Evolutionary conservation across 2,113 vertebrate species (phyloP), one percentile per base, ranked within the genome.

Genomic region (Tragelaphus scriptus): DNA sequence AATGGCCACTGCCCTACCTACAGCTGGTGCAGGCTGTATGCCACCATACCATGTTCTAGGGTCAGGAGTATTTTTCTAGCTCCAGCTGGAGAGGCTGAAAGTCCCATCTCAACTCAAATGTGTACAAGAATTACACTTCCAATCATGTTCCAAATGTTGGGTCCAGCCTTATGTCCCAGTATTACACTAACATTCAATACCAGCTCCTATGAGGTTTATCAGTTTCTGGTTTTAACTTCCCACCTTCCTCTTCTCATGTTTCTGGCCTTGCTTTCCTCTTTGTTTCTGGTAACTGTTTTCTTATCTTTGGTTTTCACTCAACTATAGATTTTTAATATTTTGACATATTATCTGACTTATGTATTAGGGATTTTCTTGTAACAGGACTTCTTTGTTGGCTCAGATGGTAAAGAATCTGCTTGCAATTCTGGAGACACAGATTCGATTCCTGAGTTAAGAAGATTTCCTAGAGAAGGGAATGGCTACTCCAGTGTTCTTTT

Each of bases 161-260:
- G 1, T 32, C 14, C 7, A 44, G 4, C 55, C 23, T 89, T 47
- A 5, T 47, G 21, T 30, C 14, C 44, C 61, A 51, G 7, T 3
- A 4, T 75, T 53, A 47, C 40, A 36, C 5, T 47, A n/a, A 6
- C 7, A 28, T 15, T 9, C 44, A 87, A 11, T 5, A n/a, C 1
- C 23, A 5, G 19, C 26, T 88, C 17, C 23, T 17, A 63, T 4
- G 1, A 0, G 17, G 1, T 77, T 1, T 21, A 21, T 19, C 6
- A 71, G 15, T 36, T n/a, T 6, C 6, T 71, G 30, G 15, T 77
- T 88, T 88, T 75, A 65, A 58, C 36, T 10, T 16, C 5, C 55
- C 11, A 36, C 8, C 23, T 58, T 1, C 2, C 9, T 55, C 8
- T 1, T 49, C 36, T 77, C 14, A 75, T 8, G 3, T 88, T 26